Base-by-base conservation (phyloP, 2,113 vertebrate genomes). In the Chitala chitala region DNA sequence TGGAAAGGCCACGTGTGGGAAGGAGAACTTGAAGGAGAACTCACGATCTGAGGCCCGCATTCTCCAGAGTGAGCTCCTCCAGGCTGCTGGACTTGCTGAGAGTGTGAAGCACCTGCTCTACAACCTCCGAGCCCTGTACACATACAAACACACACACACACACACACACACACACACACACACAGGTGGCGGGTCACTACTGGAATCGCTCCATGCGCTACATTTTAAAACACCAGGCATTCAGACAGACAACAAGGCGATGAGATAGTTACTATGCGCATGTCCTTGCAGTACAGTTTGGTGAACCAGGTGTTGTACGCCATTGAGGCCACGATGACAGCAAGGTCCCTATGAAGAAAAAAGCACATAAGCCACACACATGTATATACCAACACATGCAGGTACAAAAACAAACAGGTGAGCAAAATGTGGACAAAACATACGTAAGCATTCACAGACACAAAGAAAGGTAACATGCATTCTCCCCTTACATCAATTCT, bases 221-320 rank as follows among this genome's bases (percentile, higher is more conserved):
- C n/a, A n/a, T n/a, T n/a, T n/a, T n/a, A n/a, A n/a, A n/a, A n/a
- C n/a, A n/a, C n/a, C n/a, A 61, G 33, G 56, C 50, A 74, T 51
- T 71, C 31, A 74, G 38, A 53, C 56, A 65, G 26, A 65, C 40
- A 38, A 20, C 46, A 33, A 13, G 46, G 29, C 48, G n/a, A 33
- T n/a, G 26, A 15, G 68, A 69, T 53, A 69, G 26, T 69, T 93
- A 95, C 94, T 84, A 96, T 87, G 78, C 93, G 88, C 84, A 96
- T 81, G 84, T 96, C 93, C 84, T 92, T 94, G 89, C 93, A 94
- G 88, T 91, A 90, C 75, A 96, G 92, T 82, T 92, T 94, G 86
- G 91, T 94, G 84, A 96, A 96, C 94, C 94, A 96, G 55, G 94
- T 93, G 88, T 96, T 96, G 80, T 95, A 96, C 0, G 94, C 94